Base-by-base conservation (phyloP, 2,113 vertebrate genomes). In the Takifugu flavidus region DNA sequence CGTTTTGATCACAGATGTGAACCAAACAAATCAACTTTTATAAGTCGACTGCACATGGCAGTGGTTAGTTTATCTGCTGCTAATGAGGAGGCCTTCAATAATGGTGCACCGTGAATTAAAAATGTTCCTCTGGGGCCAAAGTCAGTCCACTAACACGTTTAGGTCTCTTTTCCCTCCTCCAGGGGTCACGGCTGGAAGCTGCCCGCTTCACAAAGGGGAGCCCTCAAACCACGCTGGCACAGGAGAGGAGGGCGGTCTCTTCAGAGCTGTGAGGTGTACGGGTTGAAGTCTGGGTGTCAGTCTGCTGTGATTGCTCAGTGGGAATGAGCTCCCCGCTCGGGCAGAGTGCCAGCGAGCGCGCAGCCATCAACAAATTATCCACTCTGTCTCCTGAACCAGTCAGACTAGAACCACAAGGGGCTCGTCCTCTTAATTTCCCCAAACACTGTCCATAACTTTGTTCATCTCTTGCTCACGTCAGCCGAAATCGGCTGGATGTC, bases 211-310 rank as follows among this genome's bases (percentile, higher is more conserved):
- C 39, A 34, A 50, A 55, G 45, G 51, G 12, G 46, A 58, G 34
- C 31, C 47, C 53, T 75, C 50, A 43, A n/a, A 45, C 25, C 52
- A 49, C 58, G 49, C 62, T 80, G 80, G 72, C 72, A 76, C 58
- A 49, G 42, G 47, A 10, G 72, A 49, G 46, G 42, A 55, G 49
- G 46, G n/a, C 25, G 54, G 29, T 15, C 53, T 57, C 34, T 27
- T 63, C 67, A 20, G 63, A 60, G 72, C 75, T 61, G 77, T 28
- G 74, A 75, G 64, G 72, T 75, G 75, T 72, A 54, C 13, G 68
- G 61, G 69, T 67, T 78, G 72, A 76, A 53, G 80, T 80, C 82
- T 83, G 82, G 73, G 77, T 82, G 79, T 82, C 76, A 72, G 70
- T 76, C 68, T 81, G 74, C 63, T 80, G 76, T 75, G 69, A 78